Conservation (phyloP, 2,888 invertebrate species). For the Caenorhabditis uteleia region DNA sequence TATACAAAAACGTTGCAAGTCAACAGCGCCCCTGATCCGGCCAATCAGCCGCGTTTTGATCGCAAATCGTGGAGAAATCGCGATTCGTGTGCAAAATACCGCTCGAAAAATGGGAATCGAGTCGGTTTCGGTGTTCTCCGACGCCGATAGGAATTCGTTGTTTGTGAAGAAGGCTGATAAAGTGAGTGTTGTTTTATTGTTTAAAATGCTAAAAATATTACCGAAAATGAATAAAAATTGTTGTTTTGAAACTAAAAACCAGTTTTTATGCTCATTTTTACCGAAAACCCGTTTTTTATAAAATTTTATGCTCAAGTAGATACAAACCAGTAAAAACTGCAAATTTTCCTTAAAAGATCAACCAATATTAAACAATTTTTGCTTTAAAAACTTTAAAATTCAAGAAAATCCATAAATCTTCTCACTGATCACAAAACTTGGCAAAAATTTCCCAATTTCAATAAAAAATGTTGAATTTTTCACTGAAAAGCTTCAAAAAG, state of each 20-base stretch:
- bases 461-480: too few relatives aligned
- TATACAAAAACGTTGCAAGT: slow-evolving; percentile 27
- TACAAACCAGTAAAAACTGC: too few relatives aligned
- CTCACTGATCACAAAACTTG: too few relatives aligned
- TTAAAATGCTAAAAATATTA: background rate
- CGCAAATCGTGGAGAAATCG: slow-evolving; percentile 71
- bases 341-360: too few relatives aligned
- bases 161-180: slow-evolving; percentile 52
- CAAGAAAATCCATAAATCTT: too few relatives aligned
- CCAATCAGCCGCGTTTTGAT: slow-evolving; percentile 68
- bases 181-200: slow-evolving; percentile 8
- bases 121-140: slow-evolving; percentile 87
- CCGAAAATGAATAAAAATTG: background rate
- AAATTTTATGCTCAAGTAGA: too few relatives aligned
- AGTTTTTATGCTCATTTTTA: background rate
- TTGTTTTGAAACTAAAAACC: background rate
- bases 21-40: slow-evolving; percentile 46
- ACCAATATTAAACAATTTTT: too few relatives aligned
- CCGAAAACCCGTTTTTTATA: too few relatives aligned
- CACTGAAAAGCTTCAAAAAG: too few relatives aligned
- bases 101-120: slow-evolving; percentile 85
- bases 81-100: slow-evolving; percentile 74
- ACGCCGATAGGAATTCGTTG: slow-evolving; percentile 66
- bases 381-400: too few relatives aligned
- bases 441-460: too few relatives aligned